Evolutionary conservation across 1,140 invertebrate genomes (phyloP), one percentile per base, ranked within the genome.

Genomic region (Drosophila kurseongensis): DNA sequence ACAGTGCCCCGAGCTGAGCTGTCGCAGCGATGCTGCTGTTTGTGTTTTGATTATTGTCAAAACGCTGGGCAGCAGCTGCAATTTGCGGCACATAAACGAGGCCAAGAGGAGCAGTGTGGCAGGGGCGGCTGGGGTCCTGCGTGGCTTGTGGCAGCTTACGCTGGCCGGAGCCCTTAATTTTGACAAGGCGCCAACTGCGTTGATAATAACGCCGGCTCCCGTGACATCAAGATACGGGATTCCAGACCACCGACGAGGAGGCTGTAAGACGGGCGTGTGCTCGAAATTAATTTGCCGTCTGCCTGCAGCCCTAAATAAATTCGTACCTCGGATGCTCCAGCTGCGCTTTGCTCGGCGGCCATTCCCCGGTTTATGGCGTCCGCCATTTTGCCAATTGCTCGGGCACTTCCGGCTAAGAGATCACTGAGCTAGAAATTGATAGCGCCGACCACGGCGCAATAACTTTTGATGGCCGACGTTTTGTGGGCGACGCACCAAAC

Each of bases 41-140:
- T 88, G 79, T 82, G 63, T 82, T 86, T 82, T 86, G 83, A 86
- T 82, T 86, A 88, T 79, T 76, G 83, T 72, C 71, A 82, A 88
- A 82, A 73, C 62, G 61, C 55, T 77, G 73, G 82, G 80, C 83
- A 82, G 66, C 82, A 86, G 78, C 82, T 86, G 82, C 82, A 86
- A 86, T 72, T 86, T 88, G 75, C 78, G 69, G 75, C 81, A 80
- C 68, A 86, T 75, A 75, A 85, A 68, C 67, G 74, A 71, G 47
- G 51, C 63, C 60, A 27, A 35, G 23, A 40, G 23, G 32, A 23
- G 9, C 18, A 38, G 52, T 23, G 23, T 4, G 23, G 23, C 23
- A 23, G 23, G 23, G 23, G 23, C 23, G 23, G 23, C 23, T 23
- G 23, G 23, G 23, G 23, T 23, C 23, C 23, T 23, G 23, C 23